phyloP scores from a whole-genome alignment of 2,797 vertebrate genomes.

The Lepilemur septentrionalis region DNA sequence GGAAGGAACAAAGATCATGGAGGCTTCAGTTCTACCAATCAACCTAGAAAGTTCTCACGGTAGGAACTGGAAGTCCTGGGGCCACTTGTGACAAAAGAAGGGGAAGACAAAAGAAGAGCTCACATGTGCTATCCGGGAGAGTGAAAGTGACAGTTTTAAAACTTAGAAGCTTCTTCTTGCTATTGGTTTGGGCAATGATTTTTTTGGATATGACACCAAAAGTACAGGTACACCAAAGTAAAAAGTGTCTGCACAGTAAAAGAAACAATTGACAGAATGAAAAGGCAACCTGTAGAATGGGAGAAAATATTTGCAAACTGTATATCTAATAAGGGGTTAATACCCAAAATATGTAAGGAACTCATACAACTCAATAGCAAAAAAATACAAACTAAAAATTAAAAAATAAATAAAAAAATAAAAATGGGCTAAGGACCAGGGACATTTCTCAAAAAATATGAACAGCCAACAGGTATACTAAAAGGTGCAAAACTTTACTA shows the following conservation, averaged over 20 bases:
- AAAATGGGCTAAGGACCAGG: too few relatives aligned
- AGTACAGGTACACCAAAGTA: background rate
- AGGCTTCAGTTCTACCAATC: background rate
- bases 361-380: background rate
- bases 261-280: background rate
- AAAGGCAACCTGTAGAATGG: background rate
- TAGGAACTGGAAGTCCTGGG: background rate
- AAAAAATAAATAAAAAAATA: background rate
- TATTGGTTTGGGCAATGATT: background rate
- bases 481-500: background rate
- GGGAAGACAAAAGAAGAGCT: background rate
- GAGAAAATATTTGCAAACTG: background rate
- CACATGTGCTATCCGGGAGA: background rate
- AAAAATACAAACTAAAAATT: background rate
- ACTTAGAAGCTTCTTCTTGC: background rate
- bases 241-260: background rate
- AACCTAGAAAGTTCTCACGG: background rate
- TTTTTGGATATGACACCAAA: background rate
- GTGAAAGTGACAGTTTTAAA: background rate
- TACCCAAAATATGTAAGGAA: background rate
- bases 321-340: background rate
- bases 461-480: background rate
- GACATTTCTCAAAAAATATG: background rate
- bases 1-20: background rate
- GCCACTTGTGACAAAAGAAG: too few relatives aligned